These are phyloP conservation scores for Loriculus beryllinus DNA, from an alignment of 2,797 vertebrate genomes.

Conservation along the genomic window DNA sequence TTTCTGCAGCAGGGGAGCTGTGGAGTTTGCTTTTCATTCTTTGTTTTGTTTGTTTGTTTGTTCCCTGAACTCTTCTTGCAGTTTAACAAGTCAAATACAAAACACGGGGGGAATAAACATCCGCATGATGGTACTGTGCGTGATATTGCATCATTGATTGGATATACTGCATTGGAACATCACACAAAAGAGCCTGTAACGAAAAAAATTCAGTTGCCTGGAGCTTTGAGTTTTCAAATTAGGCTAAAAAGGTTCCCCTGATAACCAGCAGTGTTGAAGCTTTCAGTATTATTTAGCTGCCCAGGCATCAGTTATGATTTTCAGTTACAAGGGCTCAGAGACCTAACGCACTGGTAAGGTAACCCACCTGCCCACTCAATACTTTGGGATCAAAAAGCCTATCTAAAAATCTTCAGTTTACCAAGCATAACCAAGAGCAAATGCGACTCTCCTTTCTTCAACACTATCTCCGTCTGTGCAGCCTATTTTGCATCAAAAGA, in stretches of 20 bases:
- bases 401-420: slow-evolving; percentile 56
- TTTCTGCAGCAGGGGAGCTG: slow-evolving; percentile 54
- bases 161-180: slow-evolving; percentile 68
- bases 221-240: slow-evolving; percentile 78
- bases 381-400: slow-evolving; percentile 53
- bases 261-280: slow-evolving; percentile 69
- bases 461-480: slow-evolving; percentile 71
- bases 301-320: slow-evolving; percentile 29
- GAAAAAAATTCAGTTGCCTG: slow-evolving; percentile 69
- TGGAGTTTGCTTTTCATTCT: slow-evolving; percentile 54
- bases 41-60: slow-evolving; percentile 7
- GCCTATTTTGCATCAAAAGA: slow-evolving; percentile 83
- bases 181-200: slow-evolving; percentile 56
- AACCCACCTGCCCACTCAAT: slow-evolving; percentile 25
- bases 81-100: slow-evolving; percentile 81
- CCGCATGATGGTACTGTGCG: slow-evolving; percentile 21
- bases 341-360: not conserved
- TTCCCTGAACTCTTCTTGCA: slow-evolving; percentile 67
- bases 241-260: slow-evolving; percentile 76
- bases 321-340: not conserved
- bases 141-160: slow-evolving; percentile 69
- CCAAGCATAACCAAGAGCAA: slow-evolving; percentile 60
- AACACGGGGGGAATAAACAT: slow-evolving; percentile 62
- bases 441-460: slow-evolving; percentile 59
- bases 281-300: slow-evolving; percentile 69